Conservation (phyloP, 2,888 invertebrate species). For the Epinotia nisella region DNA sequence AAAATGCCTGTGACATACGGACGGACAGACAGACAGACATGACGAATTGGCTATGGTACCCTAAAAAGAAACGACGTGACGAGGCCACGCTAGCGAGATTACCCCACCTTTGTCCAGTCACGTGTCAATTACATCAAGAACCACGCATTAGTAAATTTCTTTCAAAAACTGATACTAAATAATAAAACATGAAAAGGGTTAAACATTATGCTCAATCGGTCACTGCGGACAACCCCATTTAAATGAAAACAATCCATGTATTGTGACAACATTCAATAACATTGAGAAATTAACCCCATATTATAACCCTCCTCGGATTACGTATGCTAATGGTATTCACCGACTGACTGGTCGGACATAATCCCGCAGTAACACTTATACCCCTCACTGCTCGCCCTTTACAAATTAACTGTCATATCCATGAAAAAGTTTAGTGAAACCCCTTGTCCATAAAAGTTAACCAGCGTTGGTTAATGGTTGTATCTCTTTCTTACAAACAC, state of each 20-base stretch:
- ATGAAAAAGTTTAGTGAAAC: not conserved
- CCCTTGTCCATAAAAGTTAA: not conserved
- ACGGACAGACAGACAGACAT: too few relatives aligned
- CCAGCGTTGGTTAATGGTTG: not conserved
- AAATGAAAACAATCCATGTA: conserved; percentile 8
- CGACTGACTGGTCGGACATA: conserved; percentile 8
- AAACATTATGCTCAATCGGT: not conserved
- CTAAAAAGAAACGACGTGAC: too few relatives aligned
- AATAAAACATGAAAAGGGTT: conserved; percentile 3
- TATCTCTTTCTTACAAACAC: not conserved
- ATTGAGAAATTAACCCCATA: conserved; percentile 23
- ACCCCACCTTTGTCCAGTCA: too few relatives aligned
- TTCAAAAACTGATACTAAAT: not conserved
- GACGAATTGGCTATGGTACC: too few relatives aligned
- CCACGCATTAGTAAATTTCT: not conserved
- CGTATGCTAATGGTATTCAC: conserved; percentile 26
- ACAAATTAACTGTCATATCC: not conserved
- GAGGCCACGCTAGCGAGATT: too few relatives aligned
- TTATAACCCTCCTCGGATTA: conserved; percentile 17
- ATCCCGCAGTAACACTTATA: conserved; percentile 48
- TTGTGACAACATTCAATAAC: conserved; percentile 29
- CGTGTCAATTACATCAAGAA: not conserved
- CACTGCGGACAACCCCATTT: not conserved
- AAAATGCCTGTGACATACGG: too few relatives aligned
- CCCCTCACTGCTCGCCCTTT: conserved; percentile 17